These are phyloP conservation scores for Diadema setosum DNA, from an alignment of 35 echinoderm and acorn worm genomes.

Conservation along the genomic window DNA sequence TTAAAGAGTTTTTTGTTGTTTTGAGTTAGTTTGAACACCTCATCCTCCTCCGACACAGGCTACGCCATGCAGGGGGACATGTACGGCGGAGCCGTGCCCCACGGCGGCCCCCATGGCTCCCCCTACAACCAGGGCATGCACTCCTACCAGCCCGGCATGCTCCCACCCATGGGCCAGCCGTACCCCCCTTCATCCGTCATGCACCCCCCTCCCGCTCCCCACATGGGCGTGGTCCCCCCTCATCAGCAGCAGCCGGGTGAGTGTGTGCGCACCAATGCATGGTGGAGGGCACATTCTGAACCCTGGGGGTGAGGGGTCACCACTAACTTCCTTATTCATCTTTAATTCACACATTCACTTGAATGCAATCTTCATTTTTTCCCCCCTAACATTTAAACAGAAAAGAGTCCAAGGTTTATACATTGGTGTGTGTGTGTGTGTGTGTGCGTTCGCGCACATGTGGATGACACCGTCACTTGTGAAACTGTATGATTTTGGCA, in stretches of 20 bases:
- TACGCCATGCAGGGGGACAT: not conserved
- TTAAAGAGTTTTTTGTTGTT: not conserved
- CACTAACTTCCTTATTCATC: too few relatives aligned
- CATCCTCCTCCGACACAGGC: not conserved
- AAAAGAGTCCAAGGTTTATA: too few relatives aligned
- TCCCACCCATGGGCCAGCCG: not conserved
- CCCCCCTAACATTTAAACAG: too few relatives aligned
- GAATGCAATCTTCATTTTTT: too few relatives aligned
- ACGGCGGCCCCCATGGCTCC: not conserved
- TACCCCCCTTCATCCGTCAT: not conserved
- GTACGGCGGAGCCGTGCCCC: not conserved
- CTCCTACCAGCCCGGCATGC: not conserved
- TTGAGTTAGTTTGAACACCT: not conserved
- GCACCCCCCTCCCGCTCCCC: constrained; percentile 7
- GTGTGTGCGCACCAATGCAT: not conserved
- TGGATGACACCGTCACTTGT: too few relatives aligned
- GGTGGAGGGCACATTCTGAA: not conserved
- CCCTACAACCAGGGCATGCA: not conserved
- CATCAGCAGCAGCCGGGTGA: constrained; percentile 7
- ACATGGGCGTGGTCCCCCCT: constrained; percentile 3
- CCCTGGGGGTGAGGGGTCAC: too few relatives aligned
- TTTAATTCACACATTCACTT: too few relatives aligned
- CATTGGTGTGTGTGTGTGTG: too few relatives aligned
- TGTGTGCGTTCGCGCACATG: too few relatives aligned
- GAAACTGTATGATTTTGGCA: too few relatives aligned